Evolutionary conservation across 2,113 vertebrate species (phyloP).

Genomic region (Cryptomyrus ogoouensis): DNA sequence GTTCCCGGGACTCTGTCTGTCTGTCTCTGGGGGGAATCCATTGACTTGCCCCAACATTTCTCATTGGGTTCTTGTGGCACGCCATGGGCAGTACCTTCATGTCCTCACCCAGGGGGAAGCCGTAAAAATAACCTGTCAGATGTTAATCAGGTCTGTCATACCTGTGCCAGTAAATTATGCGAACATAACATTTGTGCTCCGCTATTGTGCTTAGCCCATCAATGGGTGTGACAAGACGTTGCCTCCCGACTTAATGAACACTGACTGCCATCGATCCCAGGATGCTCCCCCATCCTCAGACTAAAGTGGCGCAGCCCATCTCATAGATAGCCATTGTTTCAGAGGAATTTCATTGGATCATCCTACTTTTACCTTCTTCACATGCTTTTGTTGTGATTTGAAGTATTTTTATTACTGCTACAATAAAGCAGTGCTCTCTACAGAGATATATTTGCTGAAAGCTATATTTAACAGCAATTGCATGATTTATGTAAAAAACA

Average conservation of each 20-base stretch:
- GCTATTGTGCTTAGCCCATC: slow-evolving; percentile 14
- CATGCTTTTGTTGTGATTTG: neutral
- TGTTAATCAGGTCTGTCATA: slow-evolving; percentile 8
- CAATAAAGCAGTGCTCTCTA: neutral
- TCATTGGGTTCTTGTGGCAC: neutral
- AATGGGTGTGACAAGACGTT: neutral
- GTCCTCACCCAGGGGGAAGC: slow-evolving; percentile 1
- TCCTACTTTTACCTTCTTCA: neutral
- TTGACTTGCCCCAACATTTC: neutral
- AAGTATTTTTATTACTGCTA: neutral
- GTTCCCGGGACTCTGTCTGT: neutral
- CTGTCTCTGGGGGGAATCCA: neutral
- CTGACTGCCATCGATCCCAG: neutral
- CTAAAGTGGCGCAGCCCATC: neutral
- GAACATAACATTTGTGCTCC: slow-evolving; percentile 18
- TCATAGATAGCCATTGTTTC: neutral
- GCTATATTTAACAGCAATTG: neutral
- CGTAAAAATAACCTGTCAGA: slow-evolving; percentile 13
- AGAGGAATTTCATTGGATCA: neutral
- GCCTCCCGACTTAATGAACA: neutral
- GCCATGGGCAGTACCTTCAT: neutral
- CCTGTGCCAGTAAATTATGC: slow-evolving; percentile 22
- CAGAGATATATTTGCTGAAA: neutral
- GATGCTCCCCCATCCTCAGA: neutral
- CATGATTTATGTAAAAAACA: neutral